A percentile compares a stretch with the other conserved stretches of the same genome.
phyloP scores from a whole-genome alignment of 1,140 invertebrate species.

The Phortica variegata region DNA sequence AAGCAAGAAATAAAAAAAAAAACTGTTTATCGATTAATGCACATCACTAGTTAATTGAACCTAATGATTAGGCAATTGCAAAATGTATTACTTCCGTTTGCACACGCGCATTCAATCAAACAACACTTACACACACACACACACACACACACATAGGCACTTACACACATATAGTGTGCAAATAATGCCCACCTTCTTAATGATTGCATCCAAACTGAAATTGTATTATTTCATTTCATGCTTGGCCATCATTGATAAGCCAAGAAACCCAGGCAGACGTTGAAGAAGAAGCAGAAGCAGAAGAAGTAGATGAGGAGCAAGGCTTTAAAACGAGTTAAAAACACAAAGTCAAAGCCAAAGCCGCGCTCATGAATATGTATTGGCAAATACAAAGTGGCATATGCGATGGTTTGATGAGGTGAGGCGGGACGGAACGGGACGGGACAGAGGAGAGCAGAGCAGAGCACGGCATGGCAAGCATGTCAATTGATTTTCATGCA shows the following conservation, averaged over 20 bases:
- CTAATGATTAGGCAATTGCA: conserved; percentile 14
- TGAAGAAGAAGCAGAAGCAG: conserved; percentile 15
- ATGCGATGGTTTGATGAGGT: too few species aligned
- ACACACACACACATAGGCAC: not conserved
- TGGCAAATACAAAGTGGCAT: too few species aligned
- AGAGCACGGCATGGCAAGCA: too few species aligned
- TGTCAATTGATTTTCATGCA: too few species aligned
- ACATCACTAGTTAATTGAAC: too few species aligned
- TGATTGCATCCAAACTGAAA: conserved; percentile 46
- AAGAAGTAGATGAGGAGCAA: not conserved
- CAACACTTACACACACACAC: conserved; percentile 4
- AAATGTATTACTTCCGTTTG: conserved; percentile 8
- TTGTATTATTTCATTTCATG: conserved; percentile 49
- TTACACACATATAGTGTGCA: not conserved
- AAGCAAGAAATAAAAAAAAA: too few species aligned
- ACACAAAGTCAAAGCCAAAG: too few species aligned
- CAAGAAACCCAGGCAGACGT: conserved; percentile 27
- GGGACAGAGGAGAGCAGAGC: too few species aligned
- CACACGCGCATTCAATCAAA: not conserved
- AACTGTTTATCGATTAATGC: too few species aligned
- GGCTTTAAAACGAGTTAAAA: conserved; percentile 6
- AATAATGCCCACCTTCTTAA: conserved; percentile 46
- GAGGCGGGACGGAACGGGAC: too few species aligned
- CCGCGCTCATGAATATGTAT: too few species aligned
- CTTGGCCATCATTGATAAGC: conserved; percentile 12